These are phyloP conservation scores for Zonitis immaculata DNA, from an alignment of 2,888 invertebrate genomes.

Conservation along the genomic window DNA sequence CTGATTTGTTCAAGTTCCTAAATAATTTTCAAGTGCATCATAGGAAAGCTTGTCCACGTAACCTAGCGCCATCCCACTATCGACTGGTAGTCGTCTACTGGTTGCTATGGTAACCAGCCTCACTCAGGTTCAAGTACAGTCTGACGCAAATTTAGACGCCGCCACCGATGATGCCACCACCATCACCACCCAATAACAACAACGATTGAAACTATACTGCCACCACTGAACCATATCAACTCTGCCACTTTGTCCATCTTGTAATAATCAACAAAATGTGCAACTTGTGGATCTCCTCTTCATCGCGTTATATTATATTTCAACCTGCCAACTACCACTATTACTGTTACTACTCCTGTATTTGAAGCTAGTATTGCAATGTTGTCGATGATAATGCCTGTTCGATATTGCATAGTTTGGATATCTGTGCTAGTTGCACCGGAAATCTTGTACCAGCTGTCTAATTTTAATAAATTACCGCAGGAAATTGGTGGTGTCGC, in stretches of 20 bases:
- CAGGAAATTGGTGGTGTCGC: background rate
- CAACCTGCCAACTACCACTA: background rate
- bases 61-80: slow-evolving; percentile 31
- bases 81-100: slow-evolving; percentile 41
- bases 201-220: background rate
- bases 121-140: slow-evolving; percentile 43
- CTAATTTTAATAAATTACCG: background rate
- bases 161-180: slow-evolving; percentile 15
- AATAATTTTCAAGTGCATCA: slow-evolving; percentile 5
- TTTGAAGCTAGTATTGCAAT: slow-evolving; percentile 4
- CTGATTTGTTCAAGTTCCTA: background rate
- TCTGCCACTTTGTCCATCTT: slow-evolving; percentile 10
- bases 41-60: slow-evolving; percentile 18
- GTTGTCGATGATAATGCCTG: slow-evolving; percentile 1
- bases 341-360: too few species aligned
- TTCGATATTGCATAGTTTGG: slow-evolving; percentile 1
- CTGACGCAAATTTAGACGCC: slow-evolving; percentile 34
- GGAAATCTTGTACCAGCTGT: background rate
- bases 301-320: background rate
- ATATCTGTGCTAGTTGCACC: slow-evolving; percentile 1
- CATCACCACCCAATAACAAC: too few species aligned
- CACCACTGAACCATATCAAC: background rate
- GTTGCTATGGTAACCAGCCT: slow-evolving; percentile 39
- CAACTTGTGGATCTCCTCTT: slow-evolving; percentile 23
- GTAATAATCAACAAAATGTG: too few species aligned